Percentiles rank a stretch among this genome's conserved stretches.
These are phyloP conservation scores for Glossophaga mutica DNA, from an alignment of 2,797 vertebrate genomes.

Conservation along the genomic window DNA sequence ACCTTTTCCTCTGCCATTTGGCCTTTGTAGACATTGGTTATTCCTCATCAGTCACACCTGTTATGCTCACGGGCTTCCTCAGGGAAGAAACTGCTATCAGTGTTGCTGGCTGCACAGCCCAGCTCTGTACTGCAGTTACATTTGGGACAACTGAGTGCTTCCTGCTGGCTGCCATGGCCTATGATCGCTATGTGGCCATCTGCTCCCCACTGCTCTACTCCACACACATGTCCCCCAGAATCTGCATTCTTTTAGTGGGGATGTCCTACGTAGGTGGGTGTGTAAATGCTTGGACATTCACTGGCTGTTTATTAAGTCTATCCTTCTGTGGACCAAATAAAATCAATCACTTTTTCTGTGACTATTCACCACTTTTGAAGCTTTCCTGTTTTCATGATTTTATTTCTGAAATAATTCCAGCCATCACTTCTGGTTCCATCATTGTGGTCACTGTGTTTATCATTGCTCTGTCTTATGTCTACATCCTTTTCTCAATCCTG, in stretches of 20 bases:
- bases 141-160: slow-evolving; percentile 66
- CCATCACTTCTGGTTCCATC: slow-evolving; percentile 52
- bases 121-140: slow-evolving; percentile 58
- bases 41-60: slow-evolving; percentile 67
- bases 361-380: slow-evolving; percentile 68
- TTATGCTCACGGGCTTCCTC: slow-evolving; percentile 66
- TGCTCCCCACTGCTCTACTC: slow-evolving; percentile 68
- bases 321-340: slow-evolving; percentile 73
- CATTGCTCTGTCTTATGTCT: slow-evolving; percentile 63
- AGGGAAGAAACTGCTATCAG: slow-evolving; percentile 13
- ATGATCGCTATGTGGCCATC: slow-evolving; percentile 70
- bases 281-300: slow-evolving; percentile 58
- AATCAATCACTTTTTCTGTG: slow-evolving; percentile 76
- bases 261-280: slow-evolving; percentile 24
- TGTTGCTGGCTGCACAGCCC: slow-evolving; percentile 57
- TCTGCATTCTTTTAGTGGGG: slow-evolving; percentile 12
- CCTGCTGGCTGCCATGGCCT: slow-evolving; percentile 71
- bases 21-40: slow-evolving; percentile 57
- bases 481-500: slow-evolving; percentile 60
- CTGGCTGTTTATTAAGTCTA: slow-evolving; percentile 60
- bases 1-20: slow-evolving; percentile 65
- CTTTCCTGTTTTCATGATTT: slow-evolving; percentile 69
- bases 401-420: slow-evolving; percentile 54
- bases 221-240: slow-evolving; percentile 11
- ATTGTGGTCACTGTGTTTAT: slow-evolving; percentile 48